phyloP scores from a whole-genome alignment of 2,113 vertebrate genomes.

The Petroica traversi region DNA sequence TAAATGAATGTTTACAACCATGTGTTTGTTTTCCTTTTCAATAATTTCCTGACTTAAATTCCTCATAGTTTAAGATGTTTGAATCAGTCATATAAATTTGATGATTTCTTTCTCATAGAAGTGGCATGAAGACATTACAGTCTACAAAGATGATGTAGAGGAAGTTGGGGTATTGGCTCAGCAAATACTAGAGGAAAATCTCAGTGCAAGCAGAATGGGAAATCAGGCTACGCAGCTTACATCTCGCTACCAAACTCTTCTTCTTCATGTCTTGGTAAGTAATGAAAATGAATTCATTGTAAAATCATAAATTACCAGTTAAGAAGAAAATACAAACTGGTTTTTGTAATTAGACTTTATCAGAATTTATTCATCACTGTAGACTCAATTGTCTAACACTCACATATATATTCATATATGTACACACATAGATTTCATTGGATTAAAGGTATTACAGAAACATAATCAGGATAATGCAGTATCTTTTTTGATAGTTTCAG shows the following conservation, averaged over 20 bases:
- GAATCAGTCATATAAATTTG: not conserved
- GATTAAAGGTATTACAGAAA: not conserved
- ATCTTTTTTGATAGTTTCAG: not conserved
- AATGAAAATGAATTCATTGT: not conserved
- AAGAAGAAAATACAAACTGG: not conserved
- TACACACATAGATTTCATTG: not conserved
- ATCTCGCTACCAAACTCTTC: conserved; percentile 87
- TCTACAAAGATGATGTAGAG: conserved; percentile 89
- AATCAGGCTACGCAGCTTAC: conserved; percentile 88
- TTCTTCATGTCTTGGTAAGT: conserved; percentile 87
- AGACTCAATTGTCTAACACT: not conserved
- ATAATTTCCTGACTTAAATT: not conserved
- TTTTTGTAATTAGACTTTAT: not conserved
- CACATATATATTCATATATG: not conserved
- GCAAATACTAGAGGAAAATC: conserved; percentile 89
- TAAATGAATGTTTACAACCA: not conserved
- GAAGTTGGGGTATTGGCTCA: conserved; percentile 87
- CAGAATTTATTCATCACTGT: not conserved
- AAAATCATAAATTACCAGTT: not conserved
- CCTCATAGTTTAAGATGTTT: not conserved
- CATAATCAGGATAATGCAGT: not conserved
- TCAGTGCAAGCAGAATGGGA: conserved; percentile 82
- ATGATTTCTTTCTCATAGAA: conserved; percentile 72
- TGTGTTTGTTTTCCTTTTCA: not conserved
- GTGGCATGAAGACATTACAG: conserved; percentile 82